Evolutionary conservation across 1,140 invertebrate species (phyloP).

Genomic region (Bombus confusus): DNA sequence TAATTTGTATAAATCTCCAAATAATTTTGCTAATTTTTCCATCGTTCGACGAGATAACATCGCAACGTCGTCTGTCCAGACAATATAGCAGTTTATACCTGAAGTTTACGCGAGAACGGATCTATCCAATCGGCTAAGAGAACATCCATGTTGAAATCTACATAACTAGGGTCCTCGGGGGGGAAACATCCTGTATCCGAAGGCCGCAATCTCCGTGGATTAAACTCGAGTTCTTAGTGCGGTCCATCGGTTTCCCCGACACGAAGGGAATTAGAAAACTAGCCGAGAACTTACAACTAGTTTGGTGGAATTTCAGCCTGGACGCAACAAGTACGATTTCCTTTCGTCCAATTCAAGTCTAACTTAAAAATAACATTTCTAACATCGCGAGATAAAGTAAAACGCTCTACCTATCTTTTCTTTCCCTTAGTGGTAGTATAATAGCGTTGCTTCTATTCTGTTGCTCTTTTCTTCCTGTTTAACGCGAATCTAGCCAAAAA

Average conservation of each 20-base stretch:
- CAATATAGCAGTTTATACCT: not conserved
- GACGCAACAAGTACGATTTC: slow-evolving; percentile 18
- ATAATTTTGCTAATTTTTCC: not conserved
- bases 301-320: not conserved
- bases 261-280: slow-evolving; percentile 35
- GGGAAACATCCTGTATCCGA: slow-evolving; percentile 52
- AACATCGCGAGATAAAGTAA: no score
- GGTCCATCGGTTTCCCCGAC: slow-evolving; percentile 1
- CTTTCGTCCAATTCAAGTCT: rapidly evolving
- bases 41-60: not conserved
- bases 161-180: slow-evolving; percentile 61
- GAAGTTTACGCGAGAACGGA: slow-evolving; percentile 31
- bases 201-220: slow-evolving; percentile 31
- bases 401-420: no score
- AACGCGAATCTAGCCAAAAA: no score
- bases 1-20: not conserved
- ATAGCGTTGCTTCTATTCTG: no score
- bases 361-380: no score
- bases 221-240: slow-evolving; percentile 34
- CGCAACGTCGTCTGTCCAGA: not conserved
- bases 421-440: no score
- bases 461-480: no score
- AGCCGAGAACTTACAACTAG: not conserved
- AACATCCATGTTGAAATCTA: slow-evolving; percentile 65
- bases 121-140: slow-evolving; percentile 66